These are phyloP conservation scores for Brachyptera putata DNA, from an alignment of 2,888 invertebrate genomes.

Conservation along the genomic window DNA sequence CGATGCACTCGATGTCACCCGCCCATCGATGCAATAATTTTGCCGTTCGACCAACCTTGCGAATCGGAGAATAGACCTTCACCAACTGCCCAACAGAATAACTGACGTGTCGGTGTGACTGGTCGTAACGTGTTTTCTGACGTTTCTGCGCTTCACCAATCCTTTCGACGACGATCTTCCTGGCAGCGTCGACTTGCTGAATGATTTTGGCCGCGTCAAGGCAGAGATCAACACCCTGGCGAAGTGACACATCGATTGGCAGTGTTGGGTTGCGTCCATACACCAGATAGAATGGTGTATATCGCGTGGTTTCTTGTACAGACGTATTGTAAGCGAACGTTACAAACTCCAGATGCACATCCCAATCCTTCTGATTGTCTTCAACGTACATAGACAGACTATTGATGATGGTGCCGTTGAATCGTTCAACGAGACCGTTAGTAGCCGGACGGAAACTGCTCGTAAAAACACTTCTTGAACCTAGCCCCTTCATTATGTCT, in stretches of 20 bases:
- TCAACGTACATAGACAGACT: slow-evolving; percentile 33
- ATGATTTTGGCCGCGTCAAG: neutral
- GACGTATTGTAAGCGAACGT: slow-evolving; percentile 33
- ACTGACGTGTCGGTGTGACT: neutral
- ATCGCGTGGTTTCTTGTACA: slow-evolving; percentile 27
- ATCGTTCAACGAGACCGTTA: slow-evolving; percentile 34
- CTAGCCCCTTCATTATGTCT: slow-evolving; percentile 20
- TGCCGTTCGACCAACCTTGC: neutral
- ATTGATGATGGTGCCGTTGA: slow-evolving; percentile 33
- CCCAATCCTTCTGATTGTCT: slow-evolving; percentile 32
- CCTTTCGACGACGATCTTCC: neutral
- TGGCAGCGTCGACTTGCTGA: neutral
- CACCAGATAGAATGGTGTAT: slow-evolving; percentile 32
- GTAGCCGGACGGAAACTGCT: slow-evolving; percentile 31
- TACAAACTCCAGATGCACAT: slow-evolving; percentile 25
- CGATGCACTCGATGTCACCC: too few species aligned
- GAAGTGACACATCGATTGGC: slow-evolving; percentile 29
- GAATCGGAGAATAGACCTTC: neutral
- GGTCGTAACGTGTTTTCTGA: neutral
- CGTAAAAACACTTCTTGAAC: slow-evolving; percentile 30
- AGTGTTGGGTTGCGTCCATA: slow-evolving; percentile 30
- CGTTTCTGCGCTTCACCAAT: neutral
- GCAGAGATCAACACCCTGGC: neutral
- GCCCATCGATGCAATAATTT: neutral
- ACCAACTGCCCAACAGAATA: neutral